Base-by-base conservation (phyloP, 2,888 invertebrate genomes). In the Hemithea aestivaria region DNA sequence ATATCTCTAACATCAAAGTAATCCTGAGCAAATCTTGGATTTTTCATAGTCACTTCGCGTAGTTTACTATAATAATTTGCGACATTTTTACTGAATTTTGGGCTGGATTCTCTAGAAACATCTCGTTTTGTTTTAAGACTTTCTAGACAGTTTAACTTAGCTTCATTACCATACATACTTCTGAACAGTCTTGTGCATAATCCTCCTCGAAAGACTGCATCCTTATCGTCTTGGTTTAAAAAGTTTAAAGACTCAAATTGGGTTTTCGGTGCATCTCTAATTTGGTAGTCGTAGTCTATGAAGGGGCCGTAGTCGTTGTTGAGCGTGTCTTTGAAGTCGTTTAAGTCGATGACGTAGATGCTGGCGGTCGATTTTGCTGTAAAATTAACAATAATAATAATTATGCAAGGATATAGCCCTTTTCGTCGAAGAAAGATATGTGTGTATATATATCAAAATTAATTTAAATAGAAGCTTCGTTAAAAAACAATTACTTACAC, bases 1-100 rank as follows among this genome's bases (percentile, higher is more conserved):
- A 59, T 10, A 1, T 57, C 48, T 1, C 33, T 33, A 0, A 64
- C 2, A 10, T 63, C 63, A 0, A 56, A 6, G 3, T 61, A 58
- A 6, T 63, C 61, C 3, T 51, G 43, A 0, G 55, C 46, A 2
- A 60, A 46, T 1, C 8, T 2, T 20, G 9, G 1, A 8, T 8
- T 8, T 6, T 24, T 2, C 8, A 6, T 2, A 24, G 10, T 1
- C 5, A 5, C 8, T 24, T 24, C 9, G n/a, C 5, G 1, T 10
- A 24, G 5, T 2, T 8, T 24, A 2, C 2, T 1, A 24, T n/a
- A 10, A 24, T 8, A 24, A 24, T 24, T 24, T 7, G 8, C 2
- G 8, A 5, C 7, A 2, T 1, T 9, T 5, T 7, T n/a, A 8
- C 16, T 5, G 16, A 5, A 5, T 16, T 16, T 5, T 16, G 16